These are phyloP conservation scores for Hirtodrosophila duncani DNA, from an alignment of 2,888 invertebrate genomes.

Conservation along the genomic window DNA sequence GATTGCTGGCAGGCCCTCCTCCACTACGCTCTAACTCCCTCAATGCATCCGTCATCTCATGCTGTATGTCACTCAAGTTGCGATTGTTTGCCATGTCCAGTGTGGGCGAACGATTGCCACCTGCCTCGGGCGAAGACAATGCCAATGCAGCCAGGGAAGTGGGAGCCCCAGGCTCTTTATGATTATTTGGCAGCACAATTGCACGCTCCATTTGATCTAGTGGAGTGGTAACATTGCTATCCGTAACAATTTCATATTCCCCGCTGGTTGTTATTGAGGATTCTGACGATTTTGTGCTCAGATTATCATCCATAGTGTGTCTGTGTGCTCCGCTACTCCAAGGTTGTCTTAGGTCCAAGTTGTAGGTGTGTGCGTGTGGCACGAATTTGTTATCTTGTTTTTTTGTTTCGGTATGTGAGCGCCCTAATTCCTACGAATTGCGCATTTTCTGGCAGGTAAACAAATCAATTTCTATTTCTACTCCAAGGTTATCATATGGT, in stretches of 20 bases:
- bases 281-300: slow-evolving; percentile 84
- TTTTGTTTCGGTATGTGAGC: slow-evolving; percentile 13
- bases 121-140: slow-evolving; percentile 32
- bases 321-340: slow-evolving; percentile 25
- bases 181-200: slow-evolving; percentile 11
- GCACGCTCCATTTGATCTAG: slow-evolving; percentile 50
- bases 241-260: slow-evolving; percentile 84
- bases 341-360: slow-evolving; percentile 45
- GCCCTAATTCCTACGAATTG: slow-evolving; percentile 43
- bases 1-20: background rate
- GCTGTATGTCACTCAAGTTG: slow-evolving; percentile 82
- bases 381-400: slow-evolving; percentile 7
- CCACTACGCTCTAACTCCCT: slow-evolving; percentile 70
- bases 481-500: slow-evolving; percentile 11
- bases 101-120: slow-evolving; percentile 79
- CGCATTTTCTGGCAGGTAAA: slow-evolving; percentile 47
- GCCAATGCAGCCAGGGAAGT: slow-evolving; percentile 43
- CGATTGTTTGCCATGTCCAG: slow-evolving; percentile 83
- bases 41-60: slow-evolving; percentile 81
- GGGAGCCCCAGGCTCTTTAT: slow-evolving; percentile 5
- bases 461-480: slow-evolving; percentile 22
- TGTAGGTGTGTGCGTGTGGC: slow-evolving; percentile 6
- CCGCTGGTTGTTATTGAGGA: slow-evolving; percentile 84
- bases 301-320: slow-evolving; percentile 81
- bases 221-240: slow-evolving; percentile 76